These are phyloP conservation scores for Montipora efflorescens DNA, from an alignment of 64 coral and sea anemone species.

Conservation along the genomic window DNA sequence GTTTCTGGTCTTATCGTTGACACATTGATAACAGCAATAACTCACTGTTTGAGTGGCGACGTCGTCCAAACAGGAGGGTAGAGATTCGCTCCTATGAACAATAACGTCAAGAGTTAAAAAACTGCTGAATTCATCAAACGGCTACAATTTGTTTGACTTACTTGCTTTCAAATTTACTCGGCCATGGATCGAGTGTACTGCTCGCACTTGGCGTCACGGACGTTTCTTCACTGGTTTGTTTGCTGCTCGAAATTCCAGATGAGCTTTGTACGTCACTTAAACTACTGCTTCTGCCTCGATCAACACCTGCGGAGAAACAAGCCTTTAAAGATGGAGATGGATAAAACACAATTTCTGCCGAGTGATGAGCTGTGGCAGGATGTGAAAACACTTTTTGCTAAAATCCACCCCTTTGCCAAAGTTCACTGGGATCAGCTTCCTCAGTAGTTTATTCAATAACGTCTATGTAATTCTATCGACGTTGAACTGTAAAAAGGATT, in stretches of 20 bases:
- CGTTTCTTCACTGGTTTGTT: constrained; percentile 15
- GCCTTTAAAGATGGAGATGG: no score
- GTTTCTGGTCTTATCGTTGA: no score
- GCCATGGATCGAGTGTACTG: constrained; percentile 16
- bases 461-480: no score
- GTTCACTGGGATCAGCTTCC: no score
- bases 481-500: no score
- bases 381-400: no score
- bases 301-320: constrained; percentile 1
- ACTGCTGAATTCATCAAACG: not conserved
- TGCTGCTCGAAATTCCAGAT: not conserved
- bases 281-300: constrained; percentile 43
- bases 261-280: constrained; percentile 8
- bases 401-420: no score
- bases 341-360: no score
- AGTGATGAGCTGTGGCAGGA: no score
- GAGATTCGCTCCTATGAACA: constrained; percentile 9
- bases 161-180: constrained; percentile 39
- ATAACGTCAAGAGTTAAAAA: not conserved
- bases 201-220: constrained; percentile 23
- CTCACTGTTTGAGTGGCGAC: not conserved
- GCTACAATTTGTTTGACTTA: not conserved
- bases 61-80: constrained; percentile 47
- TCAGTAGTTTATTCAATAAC: no score
- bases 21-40: not conserved